These are phyloP conservation scores for Pangasianodon hypophthalmus DNA, from an alignment of 2,113 vertebrate genomes.

Conservation along the genomic window DNA sequence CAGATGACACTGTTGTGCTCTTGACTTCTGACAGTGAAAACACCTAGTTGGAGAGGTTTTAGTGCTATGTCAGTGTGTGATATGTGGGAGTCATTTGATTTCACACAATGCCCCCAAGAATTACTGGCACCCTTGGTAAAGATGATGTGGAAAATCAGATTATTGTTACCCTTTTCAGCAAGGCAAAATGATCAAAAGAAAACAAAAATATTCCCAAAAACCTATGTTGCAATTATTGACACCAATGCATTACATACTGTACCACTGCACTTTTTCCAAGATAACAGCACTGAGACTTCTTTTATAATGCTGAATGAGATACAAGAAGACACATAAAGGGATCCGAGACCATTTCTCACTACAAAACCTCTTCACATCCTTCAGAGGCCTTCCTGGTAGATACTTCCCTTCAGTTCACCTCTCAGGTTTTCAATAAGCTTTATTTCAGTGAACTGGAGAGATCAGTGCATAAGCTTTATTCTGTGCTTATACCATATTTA, in stretches of 20 bases:
- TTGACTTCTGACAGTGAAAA: background rate
- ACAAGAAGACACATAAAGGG: background rate
- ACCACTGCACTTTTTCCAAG: background rate
- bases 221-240: background rate
- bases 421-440: background rate
- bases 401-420: background rate
- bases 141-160: background rate
- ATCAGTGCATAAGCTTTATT: background rate
- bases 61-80: background rate
- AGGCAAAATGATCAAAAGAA: background rate
- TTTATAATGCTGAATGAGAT: background rate
- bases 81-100: background rate
- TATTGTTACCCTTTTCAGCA: background rate
- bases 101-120: background rate
- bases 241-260: background rate
- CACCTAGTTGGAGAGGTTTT: background rate
- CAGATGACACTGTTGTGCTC: background rate
- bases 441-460: background rate
- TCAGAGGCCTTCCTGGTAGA: background rate
- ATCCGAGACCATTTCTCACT: too few species aligned
- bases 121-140: background rate
- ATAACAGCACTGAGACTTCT: background rate
- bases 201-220: background rate
- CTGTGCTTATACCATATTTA: background rate
- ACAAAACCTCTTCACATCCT: background rate